These are phyloP conservation scores for Drosophila navojoa DNA, from an alignment of 1,140 invertebrate genomes.

Conservation along the genomic window DNA sequence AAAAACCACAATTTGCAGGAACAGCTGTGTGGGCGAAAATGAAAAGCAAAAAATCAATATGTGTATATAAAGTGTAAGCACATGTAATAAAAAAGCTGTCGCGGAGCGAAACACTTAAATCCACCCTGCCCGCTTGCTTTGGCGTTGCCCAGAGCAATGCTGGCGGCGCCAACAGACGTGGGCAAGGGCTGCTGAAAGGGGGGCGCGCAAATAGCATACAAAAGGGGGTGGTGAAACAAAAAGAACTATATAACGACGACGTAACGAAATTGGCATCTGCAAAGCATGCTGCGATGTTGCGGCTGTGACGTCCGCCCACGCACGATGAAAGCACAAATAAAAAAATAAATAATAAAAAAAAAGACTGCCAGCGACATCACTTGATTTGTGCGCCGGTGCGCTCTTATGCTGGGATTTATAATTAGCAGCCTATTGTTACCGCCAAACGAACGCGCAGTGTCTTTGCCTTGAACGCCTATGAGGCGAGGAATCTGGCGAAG, in stretches of 20 bases:
- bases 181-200: neutral
- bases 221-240: neutral
- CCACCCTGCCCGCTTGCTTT: slow-evolving; percentile 22
- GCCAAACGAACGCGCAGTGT: slow-evolving; percentile 53
- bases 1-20: slow-evolving; percentile 21
- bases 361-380: slow-evolving; percentile 36
- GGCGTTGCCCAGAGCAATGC: slow-evolving; percentile 43
- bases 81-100: slow-evolving; percentile 21
- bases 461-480: slow-evolving; percentile 38
- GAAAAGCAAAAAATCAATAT: slow-evolving; percentile 44
- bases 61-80: slow-evolving; percentile 13
- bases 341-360: slow-evolving; percentile 6
- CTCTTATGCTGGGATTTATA: slow-evolving; percentile 74
- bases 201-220: slow-evolving; percentile 15
- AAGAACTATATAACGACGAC: slow-evolving; percentile 45
- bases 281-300: slow-evolving; percentile 44
- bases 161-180: slow-evolving; percentile 29
- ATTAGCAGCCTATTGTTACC: slow-evolving; percentile 77
- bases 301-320: slow-evolving; percentile 64
- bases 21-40: slow-evolving; percentile 13
- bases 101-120: slow-evolving; percentile 27
- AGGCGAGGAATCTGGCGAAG: slow-evolving; percentile 36
- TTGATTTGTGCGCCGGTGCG: slow-evolving; percentile 50
- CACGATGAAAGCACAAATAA: slow-evolving; percentile 32
- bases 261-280: slow-evolving; percentile 73